Evolutionary conservation across 1,140 invertebrate genomes (phyloP).

Genomic region (Lepidurus apus): DNA sequence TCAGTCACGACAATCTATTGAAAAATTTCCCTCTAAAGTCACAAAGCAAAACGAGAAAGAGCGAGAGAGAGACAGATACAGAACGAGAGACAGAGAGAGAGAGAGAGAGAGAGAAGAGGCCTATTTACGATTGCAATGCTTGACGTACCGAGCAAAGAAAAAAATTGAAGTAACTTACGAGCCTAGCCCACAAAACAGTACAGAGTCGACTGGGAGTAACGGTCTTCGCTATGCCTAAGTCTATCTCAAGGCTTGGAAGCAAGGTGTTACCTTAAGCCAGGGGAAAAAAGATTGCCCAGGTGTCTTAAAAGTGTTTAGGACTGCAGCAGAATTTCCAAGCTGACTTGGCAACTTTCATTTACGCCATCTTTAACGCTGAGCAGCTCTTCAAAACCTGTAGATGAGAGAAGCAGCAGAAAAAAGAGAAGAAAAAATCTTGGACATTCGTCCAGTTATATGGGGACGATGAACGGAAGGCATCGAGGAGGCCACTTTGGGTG

Average conservation of each 20-base stretch:
- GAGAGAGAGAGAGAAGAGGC: background rate
- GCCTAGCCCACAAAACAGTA: background rate
- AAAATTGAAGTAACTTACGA: background rate
- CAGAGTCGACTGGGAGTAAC: background rate
- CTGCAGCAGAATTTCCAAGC: background rate
- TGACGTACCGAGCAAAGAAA: background rate
- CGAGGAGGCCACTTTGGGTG: conserved; percentile 4
- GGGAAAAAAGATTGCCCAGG: background rate
- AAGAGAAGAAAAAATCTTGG: background rate
- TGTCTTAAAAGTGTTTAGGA: background rate
- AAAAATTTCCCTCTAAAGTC: background rate
- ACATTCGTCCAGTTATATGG: background rate
- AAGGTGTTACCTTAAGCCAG: background rate
- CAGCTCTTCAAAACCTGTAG: background rate
- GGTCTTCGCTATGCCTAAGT: background rate
- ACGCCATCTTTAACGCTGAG: conserved; percentile 1
- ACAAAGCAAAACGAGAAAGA: background rate
- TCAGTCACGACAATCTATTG: background rate
- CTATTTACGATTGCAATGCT: background rate
- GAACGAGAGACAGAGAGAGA: background rate
- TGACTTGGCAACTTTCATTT: conserved; percentile 22
- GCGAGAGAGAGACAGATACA: background rate
- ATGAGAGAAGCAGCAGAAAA: background rate
- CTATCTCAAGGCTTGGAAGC: background rate
- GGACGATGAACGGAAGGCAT: background rate